These are phyloP conservation scores for Solen grandis DNA, from an alignment of 1,140 invertebrate species.

Conservation along the genomic window DNA sequence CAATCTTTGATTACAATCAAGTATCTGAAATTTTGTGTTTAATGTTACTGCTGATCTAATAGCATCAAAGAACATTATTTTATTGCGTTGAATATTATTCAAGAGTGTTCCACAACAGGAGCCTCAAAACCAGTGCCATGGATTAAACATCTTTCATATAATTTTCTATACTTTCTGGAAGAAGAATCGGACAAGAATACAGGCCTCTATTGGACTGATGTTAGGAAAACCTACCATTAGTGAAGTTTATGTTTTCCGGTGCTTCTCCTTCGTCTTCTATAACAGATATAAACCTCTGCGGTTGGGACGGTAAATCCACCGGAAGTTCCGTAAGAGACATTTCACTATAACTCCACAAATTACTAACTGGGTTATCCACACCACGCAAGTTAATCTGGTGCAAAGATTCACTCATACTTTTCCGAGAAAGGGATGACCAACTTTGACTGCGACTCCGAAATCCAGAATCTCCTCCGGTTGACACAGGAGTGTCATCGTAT, in stretches of 20 bases:
- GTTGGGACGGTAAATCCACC: conserved; percentile 46
- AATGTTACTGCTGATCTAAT: neutral
- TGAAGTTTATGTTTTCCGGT: conserved; percentile 48
- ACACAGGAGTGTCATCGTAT: conserved; percentile 48
- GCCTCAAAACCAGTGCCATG: neutral
- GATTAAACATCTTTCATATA: no score
- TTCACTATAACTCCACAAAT: conserved; percentile 57
- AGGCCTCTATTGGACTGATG: neutral
- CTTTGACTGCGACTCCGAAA: conserved; percentile 51
- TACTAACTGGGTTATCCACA: conserved; percentile 31
- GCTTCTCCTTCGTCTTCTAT: conserved; percentile 44
- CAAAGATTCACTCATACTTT: conserved; percentile 34
- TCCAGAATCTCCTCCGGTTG: conserved; percentile 52
- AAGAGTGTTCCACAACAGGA: neutral
- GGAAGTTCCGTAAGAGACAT: conserved; percentile 48
- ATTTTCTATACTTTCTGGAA: no score
- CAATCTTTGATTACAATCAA: no score
- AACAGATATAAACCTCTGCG: conserved; percentile 46
- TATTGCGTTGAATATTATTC: neutral
- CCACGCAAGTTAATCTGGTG: conserved; percentile 25
- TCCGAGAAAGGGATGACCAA: conserved; percentile 51
- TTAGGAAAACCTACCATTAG: conserved; percentile 18
- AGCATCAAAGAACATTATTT: neutral
- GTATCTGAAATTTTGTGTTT: no score
- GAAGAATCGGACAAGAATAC: neutral